Evolutionary conservation across 92 coral and sea anemone species (phyloP).

Genomic region (Parazoanthus swiftii): DNA sequence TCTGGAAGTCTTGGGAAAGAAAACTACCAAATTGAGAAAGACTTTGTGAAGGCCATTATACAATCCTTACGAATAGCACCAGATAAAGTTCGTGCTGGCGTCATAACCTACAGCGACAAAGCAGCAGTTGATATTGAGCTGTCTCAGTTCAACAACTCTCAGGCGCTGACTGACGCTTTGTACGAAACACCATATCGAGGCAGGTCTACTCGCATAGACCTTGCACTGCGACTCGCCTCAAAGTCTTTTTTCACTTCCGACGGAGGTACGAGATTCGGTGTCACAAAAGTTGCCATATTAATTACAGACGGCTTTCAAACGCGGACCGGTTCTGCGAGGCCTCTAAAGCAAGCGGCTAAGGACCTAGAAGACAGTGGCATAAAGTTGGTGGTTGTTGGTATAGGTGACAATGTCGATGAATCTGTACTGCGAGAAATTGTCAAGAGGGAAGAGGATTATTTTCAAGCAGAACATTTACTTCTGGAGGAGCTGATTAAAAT

Average conservation of each 20-base stretch:
- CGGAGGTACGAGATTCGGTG: constrained; percentile 64
- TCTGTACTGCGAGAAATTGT: neutral
- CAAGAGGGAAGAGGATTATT: neutral
- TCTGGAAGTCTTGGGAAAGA: constrained; percentile 62
- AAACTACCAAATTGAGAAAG: constrained; percentile 56
- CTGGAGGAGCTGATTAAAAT: neutral
- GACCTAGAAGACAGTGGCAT: neutral
- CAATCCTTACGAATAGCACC: constrained; percentile 58
- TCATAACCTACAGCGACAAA: constrained; percentile 62
- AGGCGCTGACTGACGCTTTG: constrained; percentile 50
- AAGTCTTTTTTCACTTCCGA: constrained; percentile 53
- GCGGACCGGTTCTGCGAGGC: constrained; percentile 47
- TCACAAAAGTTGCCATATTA: constrained; percentile 70
- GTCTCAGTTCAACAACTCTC: neutral
- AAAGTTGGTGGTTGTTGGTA: neutral
- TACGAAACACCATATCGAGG: constrained; percentile 55
- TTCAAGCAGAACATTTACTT: neutral
- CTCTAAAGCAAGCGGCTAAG: constrained; percentile 30
- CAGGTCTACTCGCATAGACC: constrained; percentile 78
- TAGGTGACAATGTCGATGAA: neutral
- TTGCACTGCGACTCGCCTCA: constrained; percentile 63
- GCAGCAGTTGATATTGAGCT: constrained; percentile 49
- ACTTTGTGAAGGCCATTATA: constrained; percentile 64
- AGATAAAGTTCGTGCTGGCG: constrained; percentile 56
- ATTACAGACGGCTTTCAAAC: constrained; percentile 85